Conservation (phyloP, 2,888 invertebrate genomes). For the Dynastes hyllus region DNA sequence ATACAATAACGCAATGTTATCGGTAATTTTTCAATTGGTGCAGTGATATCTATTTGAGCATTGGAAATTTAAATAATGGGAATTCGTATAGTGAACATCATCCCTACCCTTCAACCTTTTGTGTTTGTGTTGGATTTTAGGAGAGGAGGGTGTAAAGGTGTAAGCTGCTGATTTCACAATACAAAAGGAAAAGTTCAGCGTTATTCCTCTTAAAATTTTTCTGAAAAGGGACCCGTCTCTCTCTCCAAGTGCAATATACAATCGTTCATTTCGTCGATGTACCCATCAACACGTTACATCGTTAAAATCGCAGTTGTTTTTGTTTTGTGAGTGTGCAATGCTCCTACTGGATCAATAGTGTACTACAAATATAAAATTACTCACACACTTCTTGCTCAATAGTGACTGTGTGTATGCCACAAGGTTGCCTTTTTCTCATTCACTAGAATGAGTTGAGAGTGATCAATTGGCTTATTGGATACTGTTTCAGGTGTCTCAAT, state of each 20-base stretch:
- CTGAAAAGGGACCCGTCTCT: conserved; percentile 8
- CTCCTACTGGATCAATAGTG: conserved; percentile 68
- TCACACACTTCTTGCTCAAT: conserved; percentile 66
- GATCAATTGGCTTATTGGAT: not conserved
- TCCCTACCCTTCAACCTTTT: conserved; percentile 47
- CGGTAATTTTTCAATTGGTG: not conserved
- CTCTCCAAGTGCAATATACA: conserved; percentile 50
- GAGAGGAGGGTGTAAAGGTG: conserved; percentile 60
- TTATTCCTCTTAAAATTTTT: conserved; percentile 19
- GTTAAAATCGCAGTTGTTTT: conserved; percentile 56
- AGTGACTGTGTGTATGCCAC: conserved; percentile 60
- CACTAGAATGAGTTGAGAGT: not conserved
- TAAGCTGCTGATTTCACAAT: conserved; percentile 65
- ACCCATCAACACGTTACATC: not conserved
- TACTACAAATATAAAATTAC: conserved; percentile 66
- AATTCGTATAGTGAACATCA: conserved; percentile 32
- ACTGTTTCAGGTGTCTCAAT: conserved; percentile 40
- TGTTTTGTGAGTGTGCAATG: conserved; percentile 63
- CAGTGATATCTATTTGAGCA: conserved; percentile 27
- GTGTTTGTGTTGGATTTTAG: conserved; percentile 59
- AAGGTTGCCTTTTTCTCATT: conserved; percentile 54
- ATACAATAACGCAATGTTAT: not conserved
- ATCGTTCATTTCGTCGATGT: conserved; percentile 25
- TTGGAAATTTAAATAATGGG: conserved; percentile 33
- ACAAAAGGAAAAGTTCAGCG: conserved; percentile 57